A percentile compares a stretch with the other conserved stretches of the same genome.
phyloP scores from a whole-genome alignment of 53 echinoderm and acorn worm genomes.

The Apostichopus leukothele region DNA sequence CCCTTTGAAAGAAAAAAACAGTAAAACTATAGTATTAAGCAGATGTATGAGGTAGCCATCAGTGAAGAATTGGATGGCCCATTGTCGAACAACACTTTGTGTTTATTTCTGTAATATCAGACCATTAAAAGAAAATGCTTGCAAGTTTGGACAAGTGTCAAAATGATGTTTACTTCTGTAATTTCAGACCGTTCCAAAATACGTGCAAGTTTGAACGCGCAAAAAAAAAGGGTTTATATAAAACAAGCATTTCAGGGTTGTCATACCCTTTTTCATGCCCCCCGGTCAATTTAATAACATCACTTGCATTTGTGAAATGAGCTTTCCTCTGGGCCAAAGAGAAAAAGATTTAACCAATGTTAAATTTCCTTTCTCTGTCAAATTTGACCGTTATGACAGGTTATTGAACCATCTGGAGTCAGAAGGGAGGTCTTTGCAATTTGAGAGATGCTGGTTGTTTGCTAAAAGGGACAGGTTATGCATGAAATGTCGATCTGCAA shows the following conservation, averaged over 20 bases:
- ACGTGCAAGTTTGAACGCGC: too few species aligned
- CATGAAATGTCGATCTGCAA: neutral
- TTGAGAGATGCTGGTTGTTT: neutral
- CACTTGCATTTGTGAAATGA: slow-evolving; percentile 7
- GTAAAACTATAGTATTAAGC: too few species aligned
- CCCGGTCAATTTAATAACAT: neutral
- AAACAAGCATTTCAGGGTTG: neutral
- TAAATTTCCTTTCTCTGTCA: neutral
- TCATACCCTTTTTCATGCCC: neutral
- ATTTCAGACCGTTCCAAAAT: too few species aligned
- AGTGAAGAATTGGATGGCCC: too few species aligned
- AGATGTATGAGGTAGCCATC: too few species aligned
- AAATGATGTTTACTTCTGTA: too few species aligned
- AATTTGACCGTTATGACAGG: slow-evolving; percentile 10
- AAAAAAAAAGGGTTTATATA: too few species aligned
- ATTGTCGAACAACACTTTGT: too few species aligned
- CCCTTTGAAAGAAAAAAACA: too few species aligned
- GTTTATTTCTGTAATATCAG: too few species aligned
- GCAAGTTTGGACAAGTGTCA: too few species aligned
- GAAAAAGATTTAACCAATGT: neutral
- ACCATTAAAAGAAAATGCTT: too few species aligned
- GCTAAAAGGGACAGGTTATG: neutral
- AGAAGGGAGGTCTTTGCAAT: slow-evolving; percentile 7
- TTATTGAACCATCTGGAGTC: slow-evolving; percentile 11
- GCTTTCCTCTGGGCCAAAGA: neutral